Percentiles rank a stretch among this genome's conserved stretches.
phyloP scores from a whole-genome alignment of 2,113 vertebrate species.

The Crypturellus undulatus region DNA sequence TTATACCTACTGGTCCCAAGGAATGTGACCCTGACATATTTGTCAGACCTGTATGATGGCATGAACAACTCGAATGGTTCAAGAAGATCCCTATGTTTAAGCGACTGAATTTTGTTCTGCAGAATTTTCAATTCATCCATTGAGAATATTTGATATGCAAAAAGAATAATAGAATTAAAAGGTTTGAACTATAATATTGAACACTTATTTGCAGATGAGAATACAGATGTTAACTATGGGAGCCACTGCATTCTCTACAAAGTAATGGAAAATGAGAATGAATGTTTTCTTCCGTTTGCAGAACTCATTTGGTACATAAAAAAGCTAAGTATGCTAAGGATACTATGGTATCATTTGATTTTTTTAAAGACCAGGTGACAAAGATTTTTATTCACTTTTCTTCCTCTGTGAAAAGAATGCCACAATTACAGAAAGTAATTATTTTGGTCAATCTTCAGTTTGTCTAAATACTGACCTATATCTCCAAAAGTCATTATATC shows the following conservation, averaged over 20 bases:
- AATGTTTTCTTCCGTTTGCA: background rate
- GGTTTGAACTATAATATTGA: background rate
- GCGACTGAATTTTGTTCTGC: background rate
- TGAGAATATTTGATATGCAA: background rate
- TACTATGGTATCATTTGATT: background rate
- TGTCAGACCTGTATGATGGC: background rate
- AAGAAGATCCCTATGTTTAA: background rate
- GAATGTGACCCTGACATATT: background rate
- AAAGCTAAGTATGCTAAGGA: background rate
- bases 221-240: background rate
- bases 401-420: background rate
- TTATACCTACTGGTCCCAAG: background rate
- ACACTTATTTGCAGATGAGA: background rate
- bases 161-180: background rate
- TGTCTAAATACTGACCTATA: background rate
- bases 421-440: background rate
- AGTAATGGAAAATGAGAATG: background rate
- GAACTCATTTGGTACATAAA: background rate
- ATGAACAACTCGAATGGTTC: background rate
- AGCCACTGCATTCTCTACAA: background rate
- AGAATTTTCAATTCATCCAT: background rate
- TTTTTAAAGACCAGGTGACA: background rate
- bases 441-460: background rate
- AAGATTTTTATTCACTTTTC: background rate
- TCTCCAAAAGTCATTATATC: background rate